Evolutionary conservation across 1,140 invertebrate species (phyloP).

Genomic region (Papilio aristodemus): DNA sequence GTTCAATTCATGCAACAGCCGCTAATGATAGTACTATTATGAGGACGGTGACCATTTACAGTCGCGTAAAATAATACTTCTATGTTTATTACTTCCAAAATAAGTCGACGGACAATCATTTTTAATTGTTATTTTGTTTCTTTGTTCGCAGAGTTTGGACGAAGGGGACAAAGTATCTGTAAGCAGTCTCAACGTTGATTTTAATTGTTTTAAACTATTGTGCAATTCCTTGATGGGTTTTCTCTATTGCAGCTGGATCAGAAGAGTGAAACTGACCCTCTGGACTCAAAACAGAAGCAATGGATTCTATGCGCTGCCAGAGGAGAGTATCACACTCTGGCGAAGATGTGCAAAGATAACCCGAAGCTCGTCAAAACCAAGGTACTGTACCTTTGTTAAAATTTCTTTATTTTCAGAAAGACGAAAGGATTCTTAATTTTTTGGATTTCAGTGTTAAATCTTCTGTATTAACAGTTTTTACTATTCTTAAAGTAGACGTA

Average conservation of each 20-base stretch:
- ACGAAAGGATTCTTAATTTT: too few species aligned
- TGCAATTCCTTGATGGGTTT: neutral
- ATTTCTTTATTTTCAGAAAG: neutral
- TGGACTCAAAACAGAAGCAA: conserved; percentile 87
- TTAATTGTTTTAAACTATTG: neutral
- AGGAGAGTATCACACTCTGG: conserved; percentile 90
- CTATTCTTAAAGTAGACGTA: too few species aligned
- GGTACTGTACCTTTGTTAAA: conserved; percentile 79
- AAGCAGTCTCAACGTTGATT: conserved; percentile 43
- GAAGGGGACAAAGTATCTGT: conserved; percentile 88
- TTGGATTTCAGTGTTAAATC: too few species aligned
- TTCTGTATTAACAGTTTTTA: too few species aligned
- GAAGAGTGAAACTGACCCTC: conserved; percentile 67
- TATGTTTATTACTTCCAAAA: neutral
- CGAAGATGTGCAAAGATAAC: conserved; percentile 90
- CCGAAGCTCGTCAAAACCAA: conserved; percentile 89
- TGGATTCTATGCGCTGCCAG: conserved; percentile 92
- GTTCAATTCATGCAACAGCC: too few species aligned
- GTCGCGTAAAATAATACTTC: neutral
- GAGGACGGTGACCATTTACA: too few species aligned
- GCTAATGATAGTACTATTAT: too few species aligned
- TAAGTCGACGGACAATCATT: neutral
- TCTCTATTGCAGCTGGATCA: conserved; percentile 54
- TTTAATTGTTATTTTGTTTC: conserved; percentile 44
- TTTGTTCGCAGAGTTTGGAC: conserved; percentile 83